Percentiles rank a stretch among this genome's conserved stretches.
phyloP scores from a whole-genome alignment of 2,888 invertebrate species.

The Hanleya hanleyi region DNA sequence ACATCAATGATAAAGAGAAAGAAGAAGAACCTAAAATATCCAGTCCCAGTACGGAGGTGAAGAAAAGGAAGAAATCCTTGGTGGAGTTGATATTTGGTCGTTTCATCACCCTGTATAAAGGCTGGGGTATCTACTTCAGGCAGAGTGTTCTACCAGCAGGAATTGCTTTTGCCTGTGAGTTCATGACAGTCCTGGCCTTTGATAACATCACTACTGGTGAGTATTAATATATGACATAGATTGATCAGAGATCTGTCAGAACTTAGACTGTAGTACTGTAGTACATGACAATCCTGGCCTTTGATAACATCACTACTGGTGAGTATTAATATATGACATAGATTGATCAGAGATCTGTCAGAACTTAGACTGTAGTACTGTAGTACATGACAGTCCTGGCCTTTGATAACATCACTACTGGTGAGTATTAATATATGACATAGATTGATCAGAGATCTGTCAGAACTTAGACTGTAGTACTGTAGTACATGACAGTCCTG shows the following conservation, averaged over 20 bases:
- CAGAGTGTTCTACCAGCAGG: slow-evolving; percentile 74
- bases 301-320: slow-evolving; percentile 76
- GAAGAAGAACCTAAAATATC: too few relatives aligned
- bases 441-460: too few relatives aligned
- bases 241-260: too few relatives aligned
- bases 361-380: too few relatives aligned
- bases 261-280: too few relatives aligned
- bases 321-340: slow-evolving; percentile 10
- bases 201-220: slow-evolving; percentile 74
- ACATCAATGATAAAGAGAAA: too few relatives aligned
- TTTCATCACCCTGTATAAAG: slow-evolving; percentile 50
- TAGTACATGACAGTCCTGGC: too few relatives aligned
- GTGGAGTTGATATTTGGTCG: slow-evolving; percentile 42
- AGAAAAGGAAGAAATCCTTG: neutral
- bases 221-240: neutral
- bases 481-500: too few relatives aligned
- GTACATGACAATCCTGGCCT: slow-evolving; percentile 46
- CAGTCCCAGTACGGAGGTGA: neutral
- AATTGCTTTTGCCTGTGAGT: slow-evolving; percentile 73
- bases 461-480: too few relatives aligned
- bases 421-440: too few relatives aligned
- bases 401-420: too few relatives aligned
- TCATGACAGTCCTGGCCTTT: slow-evolving; percentile 76
- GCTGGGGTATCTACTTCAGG: slow-evolving; percentile 73
- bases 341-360: too few relatives aligned